Percentiles rank a stretch among this genome's conserved stretches.
Evolutionary conservation across 2,113 vertebrate genomes (phyloP).

Genomic region (Melozone crissalis): DNA sequence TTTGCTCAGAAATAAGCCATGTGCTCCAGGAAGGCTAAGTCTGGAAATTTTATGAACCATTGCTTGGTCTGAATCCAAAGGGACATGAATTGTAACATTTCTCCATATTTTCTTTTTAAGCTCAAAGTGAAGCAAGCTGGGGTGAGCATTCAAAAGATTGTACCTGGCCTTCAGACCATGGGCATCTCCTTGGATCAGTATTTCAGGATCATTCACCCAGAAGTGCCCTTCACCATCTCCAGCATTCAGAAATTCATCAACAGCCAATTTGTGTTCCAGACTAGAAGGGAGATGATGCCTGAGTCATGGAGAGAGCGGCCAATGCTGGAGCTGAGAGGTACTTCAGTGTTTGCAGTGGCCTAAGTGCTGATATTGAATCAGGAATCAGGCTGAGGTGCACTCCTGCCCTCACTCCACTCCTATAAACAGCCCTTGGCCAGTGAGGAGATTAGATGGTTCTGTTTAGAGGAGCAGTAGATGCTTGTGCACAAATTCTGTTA

Average conservation of each 20-base stretch:
- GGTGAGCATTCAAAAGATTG: conserved; percentile 78
- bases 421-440: neutral
- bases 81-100: neutral
- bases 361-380: neutral
- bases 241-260: conserved; percentile 78
- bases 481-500: neutral
- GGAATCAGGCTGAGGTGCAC: neutral
- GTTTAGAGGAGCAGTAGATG: neutral
- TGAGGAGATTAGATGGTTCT: neutral
- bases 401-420: neutral
- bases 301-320: conserved; percentile 73
- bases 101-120: conserved; percentile 42
- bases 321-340: conserved; percentile 75
- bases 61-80: neutral
- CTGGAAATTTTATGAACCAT: neutral
- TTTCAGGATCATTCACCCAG: conserved; percentile 73
- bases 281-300: conserved; percentile 74
- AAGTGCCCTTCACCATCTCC: conserved; percentile 74
- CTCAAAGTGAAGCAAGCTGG: conserved; percentile 74
- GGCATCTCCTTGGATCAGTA: conserved; percentile 74
- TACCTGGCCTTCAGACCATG: conserved; percentile 73
- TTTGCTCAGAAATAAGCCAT: neutral
- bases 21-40: neutral
- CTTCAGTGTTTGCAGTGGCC: neutral
- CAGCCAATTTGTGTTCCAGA: conserved; percentile 78